Base-by-base conservation (phyloP, 2,113 vertebrate species). In the Microtus oregoni region DNA sequence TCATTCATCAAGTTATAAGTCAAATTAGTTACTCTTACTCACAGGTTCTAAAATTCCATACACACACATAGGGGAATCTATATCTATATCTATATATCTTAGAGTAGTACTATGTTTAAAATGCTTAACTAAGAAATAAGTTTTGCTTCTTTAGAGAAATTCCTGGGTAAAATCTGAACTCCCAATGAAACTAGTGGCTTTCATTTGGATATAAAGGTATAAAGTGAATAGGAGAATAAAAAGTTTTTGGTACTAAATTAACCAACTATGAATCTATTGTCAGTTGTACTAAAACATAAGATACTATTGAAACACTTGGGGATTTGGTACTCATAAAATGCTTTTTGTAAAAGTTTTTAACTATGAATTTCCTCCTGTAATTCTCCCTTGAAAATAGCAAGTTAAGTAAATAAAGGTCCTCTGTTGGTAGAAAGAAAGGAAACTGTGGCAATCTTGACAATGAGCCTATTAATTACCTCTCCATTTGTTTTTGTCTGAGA, bases 401-500 rank as follows among this genome's bases (percentile, higher is more conserved):
- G 41, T 81, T 89, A 93, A 92, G 50, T 94, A 87, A 97, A 96
- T 87, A 92, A 92, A 76, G 73, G 5, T 76, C 73, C 12, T 13
- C 41, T 86, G 22, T 91, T 94, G 68, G 94, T 41, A 94, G n/a
- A 10, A 86, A 67, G 88, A 8, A 20, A 95, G 72, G 89, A 94
- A 44, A 7, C 38, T 77, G 55, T 81, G 55, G 35, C 94, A 93
- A 95, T 93, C 15, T 89, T 82, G 30, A 88, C 72, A 89, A 8
- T 92, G 94, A 94, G 86, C 44, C 76, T 95, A n/a, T 95, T 94
- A 68, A 90, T 96, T 94, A 95, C 28, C 19, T 95, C 26, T 68
- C 44, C 90, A 44, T 90, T 94, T 95, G 86, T 92, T 41, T 92
- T 93, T 94, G 77, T 88, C 68, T 97, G 83, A 94, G 87, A 93